Conservation (phyloP, 2,797 vertebrate species). For the Crypturellus tataupa region DNA sequence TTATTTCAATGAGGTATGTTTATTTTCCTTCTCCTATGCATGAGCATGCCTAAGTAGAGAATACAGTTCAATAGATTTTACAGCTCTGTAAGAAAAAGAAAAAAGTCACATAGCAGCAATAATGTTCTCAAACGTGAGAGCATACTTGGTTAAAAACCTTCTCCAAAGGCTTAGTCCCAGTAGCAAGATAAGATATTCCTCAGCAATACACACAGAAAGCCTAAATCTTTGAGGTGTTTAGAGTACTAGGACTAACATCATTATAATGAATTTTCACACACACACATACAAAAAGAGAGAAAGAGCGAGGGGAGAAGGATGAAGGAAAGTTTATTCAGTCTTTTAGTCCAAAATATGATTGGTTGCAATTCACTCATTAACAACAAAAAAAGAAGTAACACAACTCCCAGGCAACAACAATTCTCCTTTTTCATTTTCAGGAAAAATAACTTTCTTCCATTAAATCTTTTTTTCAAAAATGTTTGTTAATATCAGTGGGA, state of each 20-base stretch:
- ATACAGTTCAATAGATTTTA: slow-evolving; percentile 21
- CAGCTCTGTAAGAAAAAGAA: neutral
- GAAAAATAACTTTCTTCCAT: neutral
- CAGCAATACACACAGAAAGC: neutral
- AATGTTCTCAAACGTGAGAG: neutral
- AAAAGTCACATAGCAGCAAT: neutral
- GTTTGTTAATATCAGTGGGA: neutral
- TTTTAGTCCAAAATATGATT: neutral
- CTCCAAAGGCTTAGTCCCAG: neutral
- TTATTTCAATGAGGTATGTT: neutral
- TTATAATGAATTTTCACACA: neutral
- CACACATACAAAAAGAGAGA: no score
- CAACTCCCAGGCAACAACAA: rapidly evolving
- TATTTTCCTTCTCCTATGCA: neutral
- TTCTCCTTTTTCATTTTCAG: neutral
- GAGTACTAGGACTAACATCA: neutral
- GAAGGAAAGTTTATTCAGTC: neutral
- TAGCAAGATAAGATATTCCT: neutral
- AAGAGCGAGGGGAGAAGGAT: rapidly evolving
- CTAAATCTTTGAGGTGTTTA: neutral
- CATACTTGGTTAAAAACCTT: neutral
- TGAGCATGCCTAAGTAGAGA: neutral
- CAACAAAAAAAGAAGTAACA: neutral
- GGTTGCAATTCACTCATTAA: neutral
- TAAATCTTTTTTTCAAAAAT: neutral